Evolutionary conservation across 2,888 invertebrate genomes (phyloP), one percentile per base, ranked within the genome.

Genomic region (Neoascia interrupta): DNA sequence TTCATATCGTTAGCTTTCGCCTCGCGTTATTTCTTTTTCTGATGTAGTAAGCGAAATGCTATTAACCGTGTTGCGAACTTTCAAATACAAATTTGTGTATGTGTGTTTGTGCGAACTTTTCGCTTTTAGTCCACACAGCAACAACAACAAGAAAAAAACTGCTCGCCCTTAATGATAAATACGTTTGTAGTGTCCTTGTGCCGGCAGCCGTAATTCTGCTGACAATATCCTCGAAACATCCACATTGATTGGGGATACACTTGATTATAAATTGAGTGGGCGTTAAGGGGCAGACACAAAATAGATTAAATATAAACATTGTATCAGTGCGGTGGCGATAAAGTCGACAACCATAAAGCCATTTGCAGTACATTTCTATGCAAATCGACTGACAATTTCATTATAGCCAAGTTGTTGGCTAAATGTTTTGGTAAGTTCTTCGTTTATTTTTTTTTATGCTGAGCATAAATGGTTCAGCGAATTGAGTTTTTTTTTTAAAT

Each of bases 311-410:
- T n/a, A n/a, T n/a, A n/a, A n/a, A 64, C 51, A 53, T 13, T 70
- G 54, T 58, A 37, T 43, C 11, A 31, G 23, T 54, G 18, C 31
- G 43, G 43, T 26, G 41, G 53, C 10, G 37, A 31, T 26, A 54
- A 49, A 41, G 66, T 41, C 31, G n/a, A 53, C 39, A 54, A 18
- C 60, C 47, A 66, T 72, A 72, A 72, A 66, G 60, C 36, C 26
- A 61, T 79, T 79, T 61, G 45, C 54, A 15, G 54, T 49, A 60
- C 53, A 54, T 66, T 64, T 72, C 36, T 37, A 66, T 79, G 76
- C 64, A 79, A 79, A 72, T 79, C 53, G 64, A 60, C 72, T 66
- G 64, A 79, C 36, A 47, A 66, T 60, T 72, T 72, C 64, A 54
- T 79, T 66, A 72, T 31, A 31, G 47, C 23, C 28, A 19, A 61